Evolutionary conservation across 2,797 vertebrate species (phyloP), one percentile per base, ranked within the genome.

Genomic region (Pangasius macronema): DNA sequence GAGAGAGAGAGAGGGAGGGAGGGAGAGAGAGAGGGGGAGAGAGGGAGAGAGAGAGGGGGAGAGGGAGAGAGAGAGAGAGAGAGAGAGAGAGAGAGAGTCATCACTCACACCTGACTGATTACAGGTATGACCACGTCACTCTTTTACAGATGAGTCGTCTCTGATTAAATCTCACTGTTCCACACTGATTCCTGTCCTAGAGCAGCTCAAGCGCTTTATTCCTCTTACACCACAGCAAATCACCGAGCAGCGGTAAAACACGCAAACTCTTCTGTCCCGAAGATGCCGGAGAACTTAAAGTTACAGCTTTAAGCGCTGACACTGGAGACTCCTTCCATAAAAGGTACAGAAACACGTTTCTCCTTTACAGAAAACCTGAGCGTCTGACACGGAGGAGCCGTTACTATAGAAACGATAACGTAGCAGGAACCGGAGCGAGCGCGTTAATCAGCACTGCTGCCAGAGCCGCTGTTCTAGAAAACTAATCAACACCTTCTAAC

Each of bases 41-140:
- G n/a, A n/a, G n/a, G n/a, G 93, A 0, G 16, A 67, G 88, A 70
- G 30, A 89, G 80, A 73, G 5, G 83, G 3, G 36, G n/a, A 63
- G 22, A 33, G 30, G 2, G n/a, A 67, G 63, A 65, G 63, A 65
- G 1, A 13, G 10, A 9, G 2, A 5, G 67, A 2, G n/a, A 39
- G 68, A 72, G 30, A 36, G 24, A 61, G 5, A n/a, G n/a, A n/a
- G n/a, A n/a, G n/a, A n/a, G n/a, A n/a, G n/a, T n/a, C n/a, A n/a
- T n/a, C n/a, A n/a, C 42, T 39, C 14, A 76, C 73, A 51, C 72
- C n/a, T 27, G 20, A 8, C 46, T 46, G 72, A 24, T 46, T 46
- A 72, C 70, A 46, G 39, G 9, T 24, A 27, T n/a, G 3, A n/a
- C 46, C 46, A 11, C 61, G 3, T 16, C 3, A 11, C 61, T n/a